Conservation (phyloP, 2,113 vertebrate genomes). For the Sisor rabdophorus region DNA sequence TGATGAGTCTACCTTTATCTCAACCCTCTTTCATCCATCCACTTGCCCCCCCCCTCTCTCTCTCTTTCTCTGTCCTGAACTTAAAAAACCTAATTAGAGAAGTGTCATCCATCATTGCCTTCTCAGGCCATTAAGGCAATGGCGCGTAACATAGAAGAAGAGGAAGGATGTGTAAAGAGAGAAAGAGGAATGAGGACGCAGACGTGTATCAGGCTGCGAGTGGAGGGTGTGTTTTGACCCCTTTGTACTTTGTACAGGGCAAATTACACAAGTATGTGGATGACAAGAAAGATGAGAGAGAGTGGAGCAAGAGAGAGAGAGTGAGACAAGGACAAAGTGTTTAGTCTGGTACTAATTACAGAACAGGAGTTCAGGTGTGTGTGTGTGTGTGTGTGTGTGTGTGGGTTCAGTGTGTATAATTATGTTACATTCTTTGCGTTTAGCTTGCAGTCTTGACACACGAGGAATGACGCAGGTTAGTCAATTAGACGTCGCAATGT, state of each 20-base stretch:
- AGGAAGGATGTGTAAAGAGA: neutral
- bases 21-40: neutral
- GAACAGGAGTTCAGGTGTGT: neutral
- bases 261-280: neutral
- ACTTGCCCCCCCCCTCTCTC: slow-evolving; percentile 1
- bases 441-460: neutral
- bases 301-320: neutral
- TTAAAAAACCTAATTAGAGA: slow-evolving; percentile 50
- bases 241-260: slow-evolving; percentile 17
- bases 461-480: neutral
- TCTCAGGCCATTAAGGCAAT: slow-evolving; percentile 48
- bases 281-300: neutral
- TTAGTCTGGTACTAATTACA: neutral
- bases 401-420: neutral
- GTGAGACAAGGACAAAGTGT: slow-evolving; percentile 6
- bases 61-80: slow-evolving; percentile 41
- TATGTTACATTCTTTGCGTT: neutral
- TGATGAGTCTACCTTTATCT: neutral
- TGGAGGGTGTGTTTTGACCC: neutral
- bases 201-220: neutral
- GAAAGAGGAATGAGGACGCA: neutral
- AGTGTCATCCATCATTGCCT: slow-evolving; percentile 45
- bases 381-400: neutral
- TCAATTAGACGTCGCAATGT: neutral
- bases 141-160: slow-evolving; percentile 27